phyloP scores from a whole-genome alignment of 2,888 invertebrate genomes.

The Synanthedon formicaeformis region DNA sequence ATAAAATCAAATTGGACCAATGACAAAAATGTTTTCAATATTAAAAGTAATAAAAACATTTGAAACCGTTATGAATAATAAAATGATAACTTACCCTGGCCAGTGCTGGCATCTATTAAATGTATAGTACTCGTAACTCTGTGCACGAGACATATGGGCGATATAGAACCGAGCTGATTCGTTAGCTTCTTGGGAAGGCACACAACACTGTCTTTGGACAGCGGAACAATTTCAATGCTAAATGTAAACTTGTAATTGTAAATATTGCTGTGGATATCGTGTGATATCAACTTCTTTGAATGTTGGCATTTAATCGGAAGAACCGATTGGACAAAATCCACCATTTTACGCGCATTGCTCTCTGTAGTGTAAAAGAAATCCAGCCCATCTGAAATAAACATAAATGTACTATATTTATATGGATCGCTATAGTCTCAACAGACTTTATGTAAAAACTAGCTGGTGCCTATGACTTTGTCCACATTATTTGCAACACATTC shows the following conservation, averaged over 20 bases:
- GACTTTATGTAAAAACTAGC: background rate
- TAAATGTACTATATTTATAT: background rate
- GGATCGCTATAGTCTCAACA: background rate
- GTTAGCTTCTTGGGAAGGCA: slow-evolving; percentile 90
- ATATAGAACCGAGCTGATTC: slow-evolving; percentile 88
- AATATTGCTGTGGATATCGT: slow-evolving; percentile 95
- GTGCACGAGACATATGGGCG: slow-evolving; percentile 87
- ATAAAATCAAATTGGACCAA: no score
- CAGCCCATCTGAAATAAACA: slow-evolving; percentile 79
- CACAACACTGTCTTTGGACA: slow-evolving; percentile 94
- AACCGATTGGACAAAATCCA: slow-evolving; percentile 90
- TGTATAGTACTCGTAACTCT: slow-evolving; percentile 92
- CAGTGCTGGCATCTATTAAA: slow-evolving; percentile 90
- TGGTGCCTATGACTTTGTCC: no score
- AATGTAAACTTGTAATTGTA: slow-evolving; percentile 97
- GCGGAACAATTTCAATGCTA: slow-evolving; percentile 94
- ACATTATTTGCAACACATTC: no score
- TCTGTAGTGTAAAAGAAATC: slow-evolving; percentile 95
- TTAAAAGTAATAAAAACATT: no score
- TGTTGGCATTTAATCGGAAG: slow-evolving; percentile 89
- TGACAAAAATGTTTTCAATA: no score
- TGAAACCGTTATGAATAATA: no score
- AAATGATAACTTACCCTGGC: slow-evolving; percentile 74
- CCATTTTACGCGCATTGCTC: slow-evolving; percentile 92
- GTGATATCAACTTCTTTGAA: slow-evolving; percentile 95